Percentiles rank a stretch among this genome's conserved stretches.
Evolutionary conservation across 2,888 invertebrate species (phyloP).

Genomic region (Crocallis elinguaria): DNA sequence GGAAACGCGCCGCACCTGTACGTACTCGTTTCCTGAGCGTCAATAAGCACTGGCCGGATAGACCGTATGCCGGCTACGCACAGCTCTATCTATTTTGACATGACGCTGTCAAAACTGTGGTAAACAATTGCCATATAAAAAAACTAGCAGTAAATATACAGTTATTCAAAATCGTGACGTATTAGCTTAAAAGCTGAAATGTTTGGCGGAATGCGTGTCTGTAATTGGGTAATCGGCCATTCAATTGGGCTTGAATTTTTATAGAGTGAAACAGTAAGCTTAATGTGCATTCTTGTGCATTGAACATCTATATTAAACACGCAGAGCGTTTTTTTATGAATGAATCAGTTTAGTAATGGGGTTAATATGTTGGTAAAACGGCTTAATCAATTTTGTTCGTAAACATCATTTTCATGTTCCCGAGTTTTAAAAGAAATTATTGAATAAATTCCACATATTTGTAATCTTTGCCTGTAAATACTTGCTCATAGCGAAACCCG

Average conservation of each 20-base stretch:
- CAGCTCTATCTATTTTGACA: neutral
- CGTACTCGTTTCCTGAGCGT: no score
- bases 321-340: slow-evolving; percentile 18
- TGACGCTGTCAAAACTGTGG: no score
- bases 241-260: slow-evolving; percentile 28
- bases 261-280: slow-evolving; percentile 16
- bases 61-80: neutral
- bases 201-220: slow-evolving; percentile 22
- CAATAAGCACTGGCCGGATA: no score
- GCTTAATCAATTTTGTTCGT: neutral
- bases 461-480: no score
- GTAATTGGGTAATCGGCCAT: slow-evolving; percentile 27
- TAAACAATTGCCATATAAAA: no score
- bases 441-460: no score
- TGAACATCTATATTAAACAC: slow-evolving; percentile 28
- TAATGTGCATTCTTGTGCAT: slow-evolving; percentile 23
- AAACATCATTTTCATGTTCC: no score
- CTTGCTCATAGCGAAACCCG: no score
- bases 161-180: slow-evolving; percentile 17
- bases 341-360: neutral
- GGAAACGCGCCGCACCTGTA: no score
- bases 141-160: neutral
- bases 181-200: slow-evolving; percentile 13
- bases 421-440: no score
- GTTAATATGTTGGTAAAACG: neutral